A percentile compares a stretch with the other conserved stretches of the same genome.
Evolutionary conservation across 1,140 invertebrate species (phyloP).

Genomic region (Drosophila nannoptera): DNA sequence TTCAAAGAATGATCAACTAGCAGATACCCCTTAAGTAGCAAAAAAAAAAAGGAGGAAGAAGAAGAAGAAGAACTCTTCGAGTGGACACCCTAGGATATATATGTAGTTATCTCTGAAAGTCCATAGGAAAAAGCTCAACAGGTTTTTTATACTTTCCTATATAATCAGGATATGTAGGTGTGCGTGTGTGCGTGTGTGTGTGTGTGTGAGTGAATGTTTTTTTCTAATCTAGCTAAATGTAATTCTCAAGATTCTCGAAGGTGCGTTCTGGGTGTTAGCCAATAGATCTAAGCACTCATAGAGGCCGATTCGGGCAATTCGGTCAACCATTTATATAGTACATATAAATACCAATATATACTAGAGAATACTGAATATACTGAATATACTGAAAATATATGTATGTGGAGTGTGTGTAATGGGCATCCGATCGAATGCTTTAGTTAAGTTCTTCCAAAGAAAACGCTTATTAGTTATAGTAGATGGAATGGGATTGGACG

Average conservation of each 20-base stretch:
- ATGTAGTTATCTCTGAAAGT: constrained; percentile 9
- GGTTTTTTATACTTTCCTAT: constrained; percentile 76
- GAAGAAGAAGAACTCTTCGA: constrained; percentile 30
- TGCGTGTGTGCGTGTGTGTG: constrained; percentile 10
- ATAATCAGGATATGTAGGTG: constrained; percentile 9
- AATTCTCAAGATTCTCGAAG: constrained; percentile 34
- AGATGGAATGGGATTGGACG: neutral
- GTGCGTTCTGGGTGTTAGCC: constrained; percentile 24
- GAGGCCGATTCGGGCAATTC: constrained; percentile 2
- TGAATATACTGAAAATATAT: too few relatives aligned
- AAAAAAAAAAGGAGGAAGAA: constrained; percentile 9
- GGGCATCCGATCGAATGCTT: constrained; percentile 48
- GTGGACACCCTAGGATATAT: neutral
- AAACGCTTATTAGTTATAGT: constrained; percentile 74
- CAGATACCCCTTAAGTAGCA: neutral
- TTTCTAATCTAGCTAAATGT: constrained; percentile 14
- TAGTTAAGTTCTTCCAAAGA: constrained; percentile 74
- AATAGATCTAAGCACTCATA: constrained; percentile 13
- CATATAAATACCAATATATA: neutral
- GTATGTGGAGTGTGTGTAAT: too few relatives aligned
- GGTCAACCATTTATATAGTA: constrained; percentile 29
- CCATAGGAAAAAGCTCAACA: constrained; percentile 45
- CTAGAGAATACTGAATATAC: neutral
- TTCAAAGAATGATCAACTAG: constrained; percentile 4
- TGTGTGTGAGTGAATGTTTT: constrained; percentile 9